Evolutionary conservation across 2,888 invertebrate species (phyloP), one percentile per base, ranked within the genome.

Genomic region (Taenaris catops): DNA sequence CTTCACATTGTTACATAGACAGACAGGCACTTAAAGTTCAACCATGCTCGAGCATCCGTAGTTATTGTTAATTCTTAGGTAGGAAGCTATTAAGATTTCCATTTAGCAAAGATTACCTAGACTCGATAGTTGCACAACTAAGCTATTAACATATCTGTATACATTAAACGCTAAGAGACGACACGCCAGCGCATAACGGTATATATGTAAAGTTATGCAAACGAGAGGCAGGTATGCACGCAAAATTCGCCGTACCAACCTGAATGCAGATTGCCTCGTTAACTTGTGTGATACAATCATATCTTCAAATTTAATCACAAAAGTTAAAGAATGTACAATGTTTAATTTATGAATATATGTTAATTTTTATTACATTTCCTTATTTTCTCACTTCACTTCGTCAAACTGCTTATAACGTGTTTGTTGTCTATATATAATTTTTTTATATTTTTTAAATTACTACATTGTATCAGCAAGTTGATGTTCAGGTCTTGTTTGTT

Each of bases 181-280:
- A 72, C 71, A 70, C 70, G 53, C 48, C 46, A 53, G 44, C 58
- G 65, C 62, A 63, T 63, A 63, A 58, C 61, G 58, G 59, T 55
- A 58, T 69, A 69, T 69, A 74, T 72, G 76, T 62, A 72, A 78
- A 81, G 63, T 74, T 79, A 80, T 80, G 78, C 76, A 70, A 78
- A 80, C 63, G 53, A 59, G 55, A 53, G 49, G 51, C 48, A 48
- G 50, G 54, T 54, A 52, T 56, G 59, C 59, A 70, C 68, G 63
- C 61, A 64, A 66, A 72, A 71, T 71, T 71, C 69, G 66, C 46
- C 51, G 46, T 45, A 48, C 46, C 48, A 41, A 49, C 38, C 49
- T 48, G 67, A 65, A 73, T 70, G 64, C 53, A 68, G 64, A 73
- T 72, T 59, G 55, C 66, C 68, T 70, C 58, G 61, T 67, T 72